Evolutionary conservation across 2,888 invertebrate genomes (phyloP).

Genomic region (Phyllotreta cruciferae): DNA sequence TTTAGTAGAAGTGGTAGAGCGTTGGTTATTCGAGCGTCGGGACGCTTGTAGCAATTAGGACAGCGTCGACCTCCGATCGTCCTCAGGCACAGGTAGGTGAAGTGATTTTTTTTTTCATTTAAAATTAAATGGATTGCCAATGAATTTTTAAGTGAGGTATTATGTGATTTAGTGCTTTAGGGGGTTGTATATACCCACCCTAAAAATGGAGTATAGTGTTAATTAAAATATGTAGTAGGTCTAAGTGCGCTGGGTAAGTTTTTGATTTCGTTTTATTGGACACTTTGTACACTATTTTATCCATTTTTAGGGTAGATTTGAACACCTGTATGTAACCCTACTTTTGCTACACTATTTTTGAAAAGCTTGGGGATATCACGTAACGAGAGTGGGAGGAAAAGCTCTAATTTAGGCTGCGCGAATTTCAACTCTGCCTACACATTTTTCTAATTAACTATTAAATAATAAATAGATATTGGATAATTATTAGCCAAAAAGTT

Average conservation of each 20-base stretch:
- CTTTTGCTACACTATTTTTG: constrained; percentile 25
- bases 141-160: no score
- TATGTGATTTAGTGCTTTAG: background rate
- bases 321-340: constrained; percentile 28
- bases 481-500: background rate
- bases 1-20: constrained; percentile 46
- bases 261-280: background rate
- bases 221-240: constrained; percentile 1
- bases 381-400: constrained; percentile 23
- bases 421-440: no score
- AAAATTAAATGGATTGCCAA: no score
- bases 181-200: constrained; percentile 29
- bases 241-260: constrained; percentile 10
- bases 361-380: constrained; percentile 11
- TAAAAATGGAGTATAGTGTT: constrained; percentile 27
- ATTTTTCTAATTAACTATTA: constrained; percentile 5
- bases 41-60: constrained; percentile 61
- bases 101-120: constrained; percentile 28
- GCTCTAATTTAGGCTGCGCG: constrained; percentile 9
- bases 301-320: constrained; percentile 21
- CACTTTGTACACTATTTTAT: background rate
- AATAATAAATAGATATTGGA: background rate
- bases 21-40: constrained; percentile 51
- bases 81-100: constrained; percentile 58
- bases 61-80: constrained; percentile 60